phyloP scores from a whole-genome alignment of 2,888 invertebrate species.

The Oxystoma pomonae region DNA sequence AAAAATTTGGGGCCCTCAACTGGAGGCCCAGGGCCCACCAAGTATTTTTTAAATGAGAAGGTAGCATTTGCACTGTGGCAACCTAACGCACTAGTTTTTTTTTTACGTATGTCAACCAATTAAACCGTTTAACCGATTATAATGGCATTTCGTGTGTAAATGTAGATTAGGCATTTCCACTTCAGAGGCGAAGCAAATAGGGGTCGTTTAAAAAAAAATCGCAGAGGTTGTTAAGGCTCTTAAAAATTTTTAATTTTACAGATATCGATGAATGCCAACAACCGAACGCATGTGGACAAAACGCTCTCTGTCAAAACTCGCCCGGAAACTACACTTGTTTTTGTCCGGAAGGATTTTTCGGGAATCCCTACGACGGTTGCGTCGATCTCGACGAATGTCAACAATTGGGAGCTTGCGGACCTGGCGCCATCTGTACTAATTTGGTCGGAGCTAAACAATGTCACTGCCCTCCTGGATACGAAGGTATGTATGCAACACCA shows the following conservation, averaged over 20 bases:
- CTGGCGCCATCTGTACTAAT: constrained; percentile 76
- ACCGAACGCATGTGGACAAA: constrained; percentile 76
- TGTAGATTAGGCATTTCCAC: no score
- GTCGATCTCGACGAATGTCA: constrained; percentile 82
- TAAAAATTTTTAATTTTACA: constrained; percentile 35
- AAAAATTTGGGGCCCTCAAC: no score
- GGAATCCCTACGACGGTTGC: constrained; percentile 78
- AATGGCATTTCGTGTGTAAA: no score
- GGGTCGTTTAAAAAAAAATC: no score
- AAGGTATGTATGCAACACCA: not conserved
- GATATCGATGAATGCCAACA: constrained; percentile 87
- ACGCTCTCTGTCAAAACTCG: constrained; percentile 76
- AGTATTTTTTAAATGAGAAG: no score
- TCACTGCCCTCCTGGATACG: constrained; percentile 68
- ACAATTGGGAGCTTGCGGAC: constrained; percentile 67
- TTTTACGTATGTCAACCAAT: no score
- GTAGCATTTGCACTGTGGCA: no score
- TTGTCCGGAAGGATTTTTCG: constrained; percentile 78
- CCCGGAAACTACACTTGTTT: constrained; percentile 85
- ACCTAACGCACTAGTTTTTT: no score
- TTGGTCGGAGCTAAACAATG: constrained; percentile 77
- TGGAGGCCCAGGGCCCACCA: no score
- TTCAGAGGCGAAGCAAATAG: no score
- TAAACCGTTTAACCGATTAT: no score
- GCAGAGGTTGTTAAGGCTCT: no score